phyloP scores from a whole-genome alignment of 2,113 vertebrate genomes.

The Dipodomys ordii region DNA sequence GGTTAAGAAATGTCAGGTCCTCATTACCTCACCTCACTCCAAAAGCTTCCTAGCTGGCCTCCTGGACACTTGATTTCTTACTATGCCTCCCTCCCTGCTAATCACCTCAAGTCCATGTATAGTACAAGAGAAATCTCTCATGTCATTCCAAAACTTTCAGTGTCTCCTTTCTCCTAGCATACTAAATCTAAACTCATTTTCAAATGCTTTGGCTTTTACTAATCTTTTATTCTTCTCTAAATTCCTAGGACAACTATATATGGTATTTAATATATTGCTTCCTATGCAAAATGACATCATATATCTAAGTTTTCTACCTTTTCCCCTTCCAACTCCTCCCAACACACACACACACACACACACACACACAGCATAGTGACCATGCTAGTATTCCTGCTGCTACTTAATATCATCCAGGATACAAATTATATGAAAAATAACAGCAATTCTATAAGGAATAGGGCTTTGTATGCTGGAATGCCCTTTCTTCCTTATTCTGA shows the following conservation, averaged over 20 bases:
- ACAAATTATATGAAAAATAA: slow-evolving; percentile 24
- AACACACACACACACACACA: not conserved
- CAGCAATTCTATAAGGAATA: slow-evolving; percentile 30
- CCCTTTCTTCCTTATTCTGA: not conserved
- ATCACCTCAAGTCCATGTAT: not conserved
- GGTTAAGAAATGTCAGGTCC: slow-evolving; percentile 71
- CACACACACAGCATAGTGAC: not conserved
- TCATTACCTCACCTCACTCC: slow-evolving; percentile 68
- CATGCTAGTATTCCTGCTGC: not conserved
- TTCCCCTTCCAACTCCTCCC: not conserved
- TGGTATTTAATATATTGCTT: slow-evolving; percentile 37
- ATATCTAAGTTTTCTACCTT: not conserved
- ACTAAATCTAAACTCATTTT: slow-evolving; percentile 56
- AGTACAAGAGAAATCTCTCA: slow-evolving; percentile 26
- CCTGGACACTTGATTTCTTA: slow-evolving; percentile 30
- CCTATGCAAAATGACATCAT: not conserved
- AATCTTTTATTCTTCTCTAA: slow-evolving; percentile 32
- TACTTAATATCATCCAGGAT: not conserved
- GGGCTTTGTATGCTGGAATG: slow-evolving; percentile 29
- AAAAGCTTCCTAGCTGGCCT: slow-evolving; percentile 62
- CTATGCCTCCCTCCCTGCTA: not conserved
- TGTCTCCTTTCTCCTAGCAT: slow-evolving; percentile 22
- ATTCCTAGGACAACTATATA: slow-evolving; percentile 13
- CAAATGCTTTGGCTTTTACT: slow-evolving; percentile 51
- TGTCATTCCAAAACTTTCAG: not conserved